Conservation (phyloP, 2,797 vertebrate species). For the Ficedula albicollis region DNA sequence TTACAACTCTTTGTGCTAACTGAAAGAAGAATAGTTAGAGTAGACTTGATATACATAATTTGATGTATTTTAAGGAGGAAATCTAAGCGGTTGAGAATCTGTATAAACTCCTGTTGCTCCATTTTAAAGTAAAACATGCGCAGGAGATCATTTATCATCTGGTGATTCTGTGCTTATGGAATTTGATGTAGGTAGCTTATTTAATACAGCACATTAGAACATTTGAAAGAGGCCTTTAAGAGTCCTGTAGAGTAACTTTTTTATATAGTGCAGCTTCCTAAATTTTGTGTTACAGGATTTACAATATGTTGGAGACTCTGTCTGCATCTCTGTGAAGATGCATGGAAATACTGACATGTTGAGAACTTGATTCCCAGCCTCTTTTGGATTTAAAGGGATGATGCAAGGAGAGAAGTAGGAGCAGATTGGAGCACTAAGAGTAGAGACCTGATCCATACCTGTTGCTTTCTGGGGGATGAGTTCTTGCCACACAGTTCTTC, state of each 20-base stretch:
- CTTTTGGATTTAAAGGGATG: not conserved
- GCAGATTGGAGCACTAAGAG: not conserved
- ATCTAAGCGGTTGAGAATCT: not conserved
- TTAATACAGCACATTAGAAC: not conserved
- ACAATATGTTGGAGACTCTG: not conserved
- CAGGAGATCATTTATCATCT: not conserved
- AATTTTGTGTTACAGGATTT: not conserved
- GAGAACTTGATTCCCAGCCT: not conserved
- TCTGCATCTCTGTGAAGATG: not conserved
- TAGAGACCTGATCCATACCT: not conserved
- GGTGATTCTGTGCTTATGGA: not conserved
- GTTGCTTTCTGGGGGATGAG: not conserved
- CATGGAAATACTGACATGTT: not conserved
- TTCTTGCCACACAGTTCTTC: not conserved
- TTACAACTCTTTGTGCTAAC: not conserved
- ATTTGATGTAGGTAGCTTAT: not conserved
- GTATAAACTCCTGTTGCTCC: not conserved
- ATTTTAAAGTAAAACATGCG: slow-evolving; percentile 1
- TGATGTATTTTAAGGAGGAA: slow-evolving; percentile 8
- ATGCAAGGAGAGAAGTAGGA: not conserved
- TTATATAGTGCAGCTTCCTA: not conserved
- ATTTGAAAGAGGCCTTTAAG: not conserved
- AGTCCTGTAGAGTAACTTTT: not conserved
- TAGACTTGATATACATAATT: accelerated
- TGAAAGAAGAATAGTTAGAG: not conserved